Evolutionary conservation across 2,888 invertebrate genomes (phyloP), one percentile per base, ranked within the genome.

Genomic region (Drosophila flavopinicola): DNA sequence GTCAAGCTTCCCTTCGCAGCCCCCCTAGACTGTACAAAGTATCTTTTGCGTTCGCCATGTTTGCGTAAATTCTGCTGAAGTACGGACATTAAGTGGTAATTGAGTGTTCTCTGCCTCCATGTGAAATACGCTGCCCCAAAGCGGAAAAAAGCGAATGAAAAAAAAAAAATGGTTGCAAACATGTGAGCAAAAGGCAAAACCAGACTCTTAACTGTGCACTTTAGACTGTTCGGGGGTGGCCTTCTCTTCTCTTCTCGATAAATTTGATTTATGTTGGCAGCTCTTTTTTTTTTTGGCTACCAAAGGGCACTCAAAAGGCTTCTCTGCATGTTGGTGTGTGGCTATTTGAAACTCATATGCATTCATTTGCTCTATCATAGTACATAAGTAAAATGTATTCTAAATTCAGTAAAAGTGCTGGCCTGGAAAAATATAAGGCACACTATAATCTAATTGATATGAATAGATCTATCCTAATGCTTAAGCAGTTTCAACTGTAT

Each of bases 51-150:
- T 38, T 38, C 38, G 48, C 57, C 66, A 79, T 83, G 69, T 76
- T 83, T 80, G 70, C 69, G 76, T 76, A 85, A 80, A 83, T 80
- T 83, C 84, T 73, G 84, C 84, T 73, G 76, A 76, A 83, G 86
- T 74, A 79, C 68, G 79, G 67, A 67, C 80, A 80, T 85, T 80
- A 85, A 70, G 84, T 79, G 70, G 86, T 75, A 80, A 85, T 80
- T 80, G 80, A 85, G 77, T 85, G 67, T 70, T 65, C 76, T 48
- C 68, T 48, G 4, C 10, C 10, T 60, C 41, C 63, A 70, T 54
- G 72, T 69, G 66, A 75, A 85, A 75, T 72, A 67, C 72, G 68
- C 35, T 66, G 48, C 37, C 25, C 20, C 35, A 11, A 20, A 47
- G 13, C 23, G 23, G 5, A 9, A 5, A 20, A 30, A 42, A 45